A percentile compares a stretch with the other conserved stretches of the same genome.
Evolutionary conservation across 2,797 vertebrate species (phyloP).

Genomic region (Fringilla coelebs): DNA sequence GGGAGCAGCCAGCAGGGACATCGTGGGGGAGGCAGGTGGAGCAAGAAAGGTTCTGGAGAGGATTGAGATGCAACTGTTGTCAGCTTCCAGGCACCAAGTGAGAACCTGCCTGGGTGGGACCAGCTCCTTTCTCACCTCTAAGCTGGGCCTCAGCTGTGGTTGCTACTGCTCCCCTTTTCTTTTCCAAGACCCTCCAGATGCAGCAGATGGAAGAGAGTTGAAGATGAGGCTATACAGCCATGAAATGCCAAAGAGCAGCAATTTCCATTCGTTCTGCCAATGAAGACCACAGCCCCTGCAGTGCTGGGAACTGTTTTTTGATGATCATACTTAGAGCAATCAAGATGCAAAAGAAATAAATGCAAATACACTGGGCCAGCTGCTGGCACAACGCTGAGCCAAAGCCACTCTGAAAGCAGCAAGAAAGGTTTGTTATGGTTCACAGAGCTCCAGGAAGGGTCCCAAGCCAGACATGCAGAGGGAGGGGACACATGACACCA

Average conservation of each 20-base stretch:
- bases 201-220: neutral
- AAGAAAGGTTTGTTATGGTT: neutral
- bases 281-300: neutral
- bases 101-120: neutral
- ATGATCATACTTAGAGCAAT: neutral
- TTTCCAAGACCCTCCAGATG: neutral
- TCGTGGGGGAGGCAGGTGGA: accelerated
- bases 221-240: neutral
- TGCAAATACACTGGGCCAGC: neutral
- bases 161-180: neutral
- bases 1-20: neutral
- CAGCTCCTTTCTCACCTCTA: neutral
- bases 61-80: neutral
- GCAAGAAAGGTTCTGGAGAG: neutral
- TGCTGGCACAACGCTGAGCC: neutral
- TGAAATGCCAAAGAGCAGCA: neutral
- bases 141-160: neutral
- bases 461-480: neutral
- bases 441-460: neutral
- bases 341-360: neutral
- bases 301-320: neutral
- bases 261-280: neutral
- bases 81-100: neutral
- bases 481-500: neutral
- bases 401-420: neutral